Percentiles rank a stretch among this genome's conserved stretches.
Evolutionary conservation across 1,140 invertebrate genomes (phyloP).

Genomic region (Philopotamus ludificatus): DNA sequence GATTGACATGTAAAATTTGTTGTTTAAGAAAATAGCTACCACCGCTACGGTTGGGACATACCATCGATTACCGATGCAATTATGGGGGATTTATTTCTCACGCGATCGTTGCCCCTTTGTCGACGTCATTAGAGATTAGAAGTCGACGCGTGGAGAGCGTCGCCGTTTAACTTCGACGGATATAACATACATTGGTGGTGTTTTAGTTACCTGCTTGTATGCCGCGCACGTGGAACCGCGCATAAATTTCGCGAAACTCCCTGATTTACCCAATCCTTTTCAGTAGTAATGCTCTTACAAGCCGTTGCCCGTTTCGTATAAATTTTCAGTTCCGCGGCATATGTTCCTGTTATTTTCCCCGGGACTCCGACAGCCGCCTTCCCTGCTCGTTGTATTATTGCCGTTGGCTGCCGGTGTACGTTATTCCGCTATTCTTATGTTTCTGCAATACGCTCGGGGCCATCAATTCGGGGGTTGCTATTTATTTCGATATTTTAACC

Average conservation of each 20-base stretch:
- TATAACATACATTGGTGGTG: not conserved
- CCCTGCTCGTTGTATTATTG: not conserved
- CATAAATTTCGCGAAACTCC: not conserved
- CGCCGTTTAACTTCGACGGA: too few relatives aligned
- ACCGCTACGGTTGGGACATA: too few relatives aligned
- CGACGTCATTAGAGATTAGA: not conserved
- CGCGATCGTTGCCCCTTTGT: not conserved
- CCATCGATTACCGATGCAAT: too few relatives aligned
- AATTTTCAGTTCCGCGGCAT: not conserved
- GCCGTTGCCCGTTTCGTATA: not conserved
- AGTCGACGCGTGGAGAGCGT: not conserved
- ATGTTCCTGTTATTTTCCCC: not conserved
- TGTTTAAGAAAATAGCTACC: too few relatives aligned
- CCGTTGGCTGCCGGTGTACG: not conserved
- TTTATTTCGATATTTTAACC: too few relatives aligned
- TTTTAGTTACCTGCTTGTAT: not conserved
- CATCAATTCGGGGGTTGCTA: too few relatives aligned
- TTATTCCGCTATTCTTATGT: not conserved
- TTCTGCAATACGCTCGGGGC: too few relatives aligned
- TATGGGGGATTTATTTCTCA: not conserved
- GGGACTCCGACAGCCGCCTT: not conserved
- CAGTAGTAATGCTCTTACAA: not conserved
- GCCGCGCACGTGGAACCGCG: not conserved
- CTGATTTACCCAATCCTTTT: not conserved
- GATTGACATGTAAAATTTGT: not conserved